These are phyloP conservation scores for Adelges cooleyi DNA, from an alignment of 1,140 invertebrate species.

Conservation along the genomic window DNA sequence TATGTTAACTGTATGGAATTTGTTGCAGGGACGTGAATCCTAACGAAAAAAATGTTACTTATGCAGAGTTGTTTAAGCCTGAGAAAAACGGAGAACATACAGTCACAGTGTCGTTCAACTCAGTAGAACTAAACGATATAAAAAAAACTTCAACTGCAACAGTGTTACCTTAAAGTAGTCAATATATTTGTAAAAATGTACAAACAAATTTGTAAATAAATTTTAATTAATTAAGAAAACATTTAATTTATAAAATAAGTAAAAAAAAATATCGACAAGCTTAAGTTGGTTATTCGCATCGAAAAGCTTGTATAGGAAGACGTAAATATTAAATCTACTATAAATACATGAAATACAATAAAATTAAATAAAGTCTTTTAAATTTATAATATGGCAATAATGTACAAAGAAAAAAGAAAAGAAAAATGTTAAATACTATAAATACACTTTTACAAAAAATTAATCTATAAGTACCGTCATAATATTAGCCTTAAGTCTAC, in stretches of 20 bases:
- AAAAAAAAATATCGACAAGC: neutral
- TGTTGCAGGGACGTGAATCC: neutral
- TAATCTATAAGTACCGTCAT: too few species aligned
- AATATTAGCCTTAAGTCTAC: too few species aligned
- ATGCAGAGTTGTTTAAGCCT: neutral
- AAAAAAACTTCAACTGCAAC: neutral
- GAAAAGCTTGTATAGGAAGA: neutral
- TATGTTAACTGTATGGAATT: too few species aligned
- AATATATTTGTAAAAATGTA: too few species aligned
- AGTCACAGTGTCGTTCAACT: constrained; percentile 8
- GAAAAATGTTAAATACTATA: neutral
- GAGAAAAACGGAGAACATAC: neutral
- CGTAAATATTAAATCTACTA: neutral
- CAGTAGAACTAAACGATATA: constrained; percentile 1
- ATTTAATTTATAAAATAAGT: neutral
- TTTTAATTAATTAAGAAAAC: too few species aligned
- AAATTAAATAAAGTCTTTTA: too few species aligned
- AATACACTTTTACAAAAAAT: too few species aligned
- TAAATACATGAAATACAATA: too few species aligned
- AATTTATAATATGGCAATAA: neutral
- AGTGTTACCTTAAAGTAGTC: neutral
- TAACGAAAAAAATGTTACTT: constrained; percentile 1
- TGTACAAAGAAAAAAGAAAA: neutral
- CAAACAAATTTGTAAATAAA: too few species aligned
- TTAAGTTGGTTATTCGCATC: neutral